Base-by-base conservation (phyloP, 1,140 invertebrate genomes). In the Drosophila mayri region DNA sequence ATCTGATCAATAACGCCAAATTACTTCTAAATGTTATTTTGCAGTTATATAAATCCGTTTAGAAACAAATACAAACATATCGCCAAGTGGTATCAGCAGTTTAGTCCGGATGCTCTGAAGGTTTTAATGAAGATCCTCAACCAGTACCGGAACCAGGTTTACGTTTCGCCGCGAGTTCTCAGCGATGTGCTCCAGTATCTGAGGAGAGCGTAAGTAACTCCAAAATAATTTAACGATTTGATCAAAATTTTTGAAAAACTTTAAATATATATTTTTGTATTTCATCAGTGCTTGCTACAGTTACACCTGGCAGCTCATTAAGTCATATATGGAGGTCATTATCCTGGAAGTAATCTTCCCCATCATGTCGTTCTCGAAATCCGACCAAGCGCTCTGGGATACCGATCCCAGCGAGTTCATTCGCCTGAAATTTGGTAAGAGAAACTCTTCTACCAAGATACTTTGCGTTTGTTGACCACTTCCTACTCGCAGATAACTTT, bases 391-490 rank as follows among this genome's bases (percentile, higher is more conserved):
- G 82, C 93, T 99, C 9, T 99, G 98, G 98, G 95, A 97, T 47
- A 96, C 95, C 6, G 98, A 99, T 94, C 98, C 98, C 3, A 96
- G 98, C 91, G 99, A 99, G 94, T 99, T 99, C 85, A 98, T 99
- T 75, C 94, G 98, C 76, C 95, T 98, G n/a, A 99, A 99, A 94
- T 99, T 99, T 93, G 98, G 97, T 96, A 94, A 57, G 49, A 0
- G 7, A n/a, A n/a, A 6, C 32, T 60, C 28, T 1, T 14, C 25
- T 61, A 62, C 61, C 68, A 40, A 40, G 25, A 7, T 18, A 28
- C 3, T 28, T 47, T 10, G n/a, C 32, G 4, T 12, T 9, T 6
- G 25, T 8, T 6, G 37, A 12, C 14, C 25, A 8, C 20, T 22
- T 44, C 12, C 40, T 9, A 1, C 0, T 71, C 78, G 92, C 92